phyloP scores from a whole-genome alignment of 2,888 invertebrate genomes.

The Trachelus stipa region DNA sequence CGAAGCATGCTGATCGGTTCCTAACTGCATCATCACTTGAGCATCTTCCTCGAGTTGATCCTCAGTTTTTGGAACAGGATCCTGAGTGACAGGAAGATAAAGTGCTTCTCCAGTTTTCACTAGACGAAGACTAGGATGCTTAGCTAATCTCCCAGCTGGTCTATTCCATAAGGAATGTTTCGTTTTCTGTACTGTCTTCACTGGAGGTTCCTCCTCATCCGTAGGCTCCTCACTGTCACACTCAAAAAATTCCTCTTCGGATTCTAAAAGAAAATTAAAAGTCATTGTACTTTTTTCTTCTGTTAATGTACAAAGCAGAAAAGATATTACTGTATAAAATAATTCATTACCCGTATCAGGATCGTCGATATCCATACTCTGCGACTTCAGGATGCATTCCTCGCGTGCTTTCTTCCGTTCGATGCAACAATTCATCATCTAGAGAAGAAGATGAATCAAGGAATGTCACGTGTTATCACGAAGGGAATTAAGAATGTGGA shows the following conservation, averaged over 20 bases:
- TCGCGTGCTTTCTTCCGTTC: constrained; percentile 72
- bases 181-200: constrained; percentile 38
- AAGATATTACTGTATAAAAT: background rate
- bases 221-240: constrained; percentile 72
- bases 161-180: constrained; percentile 71
- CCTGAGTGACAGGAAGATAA: constrained; percentile 88
- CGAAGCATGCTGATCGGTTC: constrained; percentile 85
- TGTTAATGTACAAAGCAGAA: background rate
- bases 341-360: constrained; percentile 52
- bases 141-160: constrained; percentile 78
- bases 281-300: background rate
- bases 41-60: constrained; percentile 96
- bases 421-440: constrained; percentile 83
- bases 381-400: constrained; percentile 56
- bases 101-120: constrained; percentile 78
- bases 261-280: constrained; percentile 51
- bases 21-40: constrained; percentile 87
- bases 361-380: constrained; percentile 48
- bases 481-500: background rate
- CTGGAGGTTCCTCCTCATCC: constrained; percentile 66
- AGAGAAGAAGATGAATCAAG: constrained; percentile 2
- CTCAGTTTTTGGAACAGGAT: constrained; percentile 96
- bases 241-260: constrained; percentile 86
- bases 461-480: background rate
- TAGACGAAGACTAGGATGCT: constrained; percentile 76